phyloP scores from a whole-genome alignment of 2,888 invertebrate genomes.

The Lissocephala sabroskyi region DNA sequence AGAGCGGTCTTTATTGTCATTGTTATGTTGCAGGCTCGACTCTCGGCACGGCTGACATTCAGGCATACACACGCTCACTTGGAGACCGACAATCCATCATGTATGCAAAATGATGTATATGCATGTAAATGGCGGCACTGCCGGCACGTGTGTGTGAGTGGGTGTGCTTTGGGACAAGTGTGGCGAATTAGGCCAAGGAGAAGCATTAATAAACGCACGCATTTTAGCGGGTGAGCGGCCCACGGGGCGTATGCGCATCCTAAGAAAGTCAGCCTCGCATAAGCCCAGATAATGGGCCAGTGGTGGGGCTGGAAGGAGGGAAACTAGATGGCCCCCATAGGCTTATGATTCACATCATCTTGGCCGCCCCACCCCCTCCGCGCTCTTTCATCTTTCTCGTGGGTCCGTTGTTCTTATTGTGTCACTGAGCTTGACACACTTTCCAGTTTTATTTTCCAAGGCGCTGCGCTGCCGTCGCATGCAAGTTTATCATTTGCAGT shows the following conservation, averaged over 20 bases:
- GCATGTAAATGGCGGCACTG: slow-evolving; percentile 46
- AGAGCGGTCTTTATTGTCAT: slow-evolving; percentile 48
- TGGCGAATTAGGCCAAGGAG: slow-evolving; percentile 63
- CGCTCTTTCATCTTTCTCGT: no score
- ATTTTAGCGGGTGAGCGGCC: slow-evolving; percentile 54
- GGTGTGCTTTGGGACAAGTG: slow-evolving; percentile 42
- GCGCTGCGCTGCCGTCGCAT: not conserved
- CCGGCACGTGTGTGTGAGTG: no score
- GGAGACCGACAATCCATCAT: slow-evolving; percentile 51
- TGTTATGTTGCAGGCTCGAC: slow-evolving; percentile 43
- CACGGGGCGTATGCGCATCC: slow-evolving; percentile 51
- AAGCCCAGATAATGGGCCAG: slow-evolving; percentile 29
- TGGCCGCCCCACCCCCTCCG: slow-evolving; percentile 3
- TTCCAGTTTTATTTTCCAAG: slow-evolving; percentile 30
- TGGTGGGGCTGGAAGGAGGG: slow-evolving; percentile 9
- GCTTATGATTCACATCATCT: slow-evolving; percentile 55
- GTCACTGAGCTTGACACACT: slow-evolving; percentile 64
- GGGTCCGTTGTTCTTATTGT: slow-evolving; percentile 56
- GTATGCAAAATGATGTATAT: slow-evolving; percentile 63
- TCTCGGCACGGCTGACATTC: slow-evolving; percentile 56
- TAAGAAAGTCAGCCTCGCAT: not conserved
- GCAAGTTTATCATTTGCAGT: slow-evolving; percentile 64
- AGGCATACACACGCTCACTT: slow-evolving; percentile 22
- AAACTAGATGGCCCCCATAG: slow-evolving; percentile 49
- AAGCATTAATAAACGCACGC: slow-evolving; percentile 66